Conservation (phyloP, 2,113 vertebrate species). For the human region DNA sequence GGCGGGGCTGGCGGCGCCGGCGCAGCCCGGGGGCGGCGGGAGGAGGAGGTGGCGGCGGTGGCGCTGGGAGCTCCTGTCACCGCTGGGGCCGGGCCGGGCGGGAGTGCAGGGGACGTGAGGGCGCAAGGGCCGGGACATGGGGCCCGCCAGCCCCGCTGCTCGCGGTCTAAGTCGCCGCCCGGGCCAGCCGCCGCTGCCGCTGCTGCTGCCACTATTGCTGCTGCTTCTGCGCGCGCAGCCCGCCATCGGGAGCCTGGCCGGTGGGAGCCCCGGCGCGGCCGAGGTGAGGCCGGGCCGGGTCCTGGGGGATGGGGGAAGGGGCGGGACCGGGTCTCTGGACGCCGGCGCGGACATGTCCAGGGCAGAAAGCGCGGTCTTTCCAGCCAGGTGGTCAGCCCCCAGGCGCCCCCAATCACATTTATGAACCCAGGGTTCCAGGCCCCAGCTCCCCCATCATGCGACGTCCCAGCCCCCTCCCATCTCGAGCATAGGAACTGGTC, state of each 20-base stretch:
- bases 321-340: constrained; percentile 22
- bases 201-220: constrained; percentile 57
- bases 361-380: constrained; percentile 23
- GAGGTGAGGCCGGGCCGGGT: constrained; percentile 72
- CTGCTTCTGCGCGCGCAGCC: constrained; percentile 75
- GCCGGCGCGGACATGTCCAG: neutral
- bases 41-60: constrained; percentile 47
- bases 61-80: constrained; percentile 76
- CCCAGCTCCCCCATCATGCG: neutral
- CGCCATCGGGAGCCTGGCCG: constrained; percentile 63
- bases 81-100: constrained; percentile 62
- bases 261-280: constrained; percentile 66
- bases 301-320: constrained; percentile 51
- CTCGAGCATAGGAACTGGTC: neutral
- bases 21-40: constrained; percentile 82
- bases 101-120: constrained; percentile 64
- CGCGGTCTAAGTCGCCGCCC: constrained; percentile 54
- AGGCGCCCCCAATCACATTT: neutral
- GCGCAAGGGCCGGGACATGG: constrained; percentile 71
- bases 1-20: constrained; percentile 86
- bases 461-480: neutral
- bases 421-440: neutral
- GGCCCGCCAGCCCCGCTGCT: constrained; percentile 63
- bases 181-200: constrained; percentile 38
- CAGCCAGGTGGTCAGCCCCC: neutral